These are phyloP conservation scores for Sporophila hypoxantha DNA, from an alignment of 2,113 vertebrate species.

Conservation along the genomic window DNA sequence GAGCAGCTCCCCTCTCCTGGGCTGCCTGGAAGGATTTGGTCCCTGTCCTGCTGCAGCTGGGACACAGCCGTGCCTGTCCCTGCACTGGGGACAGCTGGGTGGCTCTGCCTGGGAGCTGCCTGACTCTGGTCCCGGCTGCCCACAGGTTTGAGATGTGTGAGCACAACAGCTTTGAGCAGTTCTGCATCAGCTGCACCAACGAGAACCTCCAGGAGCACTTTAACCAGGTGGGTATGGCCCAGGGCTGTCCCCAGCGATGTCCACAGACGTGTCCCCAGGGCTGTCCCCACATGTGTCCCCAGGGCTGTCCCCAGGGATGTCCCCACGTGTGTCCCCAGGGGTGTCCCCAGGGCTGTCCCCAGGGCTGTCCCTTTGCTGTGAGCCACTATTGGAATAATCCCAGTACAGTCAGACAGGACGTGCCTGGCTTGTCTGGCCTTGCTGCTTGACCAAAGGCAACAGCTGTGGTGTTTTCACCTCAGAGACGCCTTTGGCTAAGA, in stretches of 20 bases:
- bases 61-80: background rate
- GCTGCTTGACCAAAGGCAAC: no score
- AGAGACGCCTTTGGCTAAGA: no score
- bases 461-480: no score
- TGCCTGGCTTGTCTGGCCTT: no score
- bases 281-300: no score
- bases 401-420: no score
- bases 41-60: background rate
- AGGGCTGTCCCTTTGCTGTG: background rate
- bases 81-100: background rate
- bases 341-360: no score
- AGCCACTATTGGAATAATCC: background rate
- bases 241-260: no score
- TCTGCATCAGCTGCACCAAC: constrained; percentile 91
- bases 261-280: no score
- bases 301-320: no score
- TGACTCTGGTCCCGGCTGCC: background rate
- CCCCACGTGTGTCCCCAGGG: background rate
- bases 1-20: background rate
- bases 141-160: constrained; percentile 78
- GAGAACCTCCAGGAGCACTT: constrained; percentile 94
- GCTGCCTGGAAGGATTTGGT: background rate
- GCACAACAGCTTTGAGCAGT: constrained; percentile 86
- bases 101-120: background rate
- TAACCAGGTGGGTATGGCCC: constrained; percentile 65